Evolutionary conservation across 2,888 invertebrate genomes (phyloP), one percentile per base, ranked within the genome.

Genomic region (Sialis fuliginosa): DNA sequence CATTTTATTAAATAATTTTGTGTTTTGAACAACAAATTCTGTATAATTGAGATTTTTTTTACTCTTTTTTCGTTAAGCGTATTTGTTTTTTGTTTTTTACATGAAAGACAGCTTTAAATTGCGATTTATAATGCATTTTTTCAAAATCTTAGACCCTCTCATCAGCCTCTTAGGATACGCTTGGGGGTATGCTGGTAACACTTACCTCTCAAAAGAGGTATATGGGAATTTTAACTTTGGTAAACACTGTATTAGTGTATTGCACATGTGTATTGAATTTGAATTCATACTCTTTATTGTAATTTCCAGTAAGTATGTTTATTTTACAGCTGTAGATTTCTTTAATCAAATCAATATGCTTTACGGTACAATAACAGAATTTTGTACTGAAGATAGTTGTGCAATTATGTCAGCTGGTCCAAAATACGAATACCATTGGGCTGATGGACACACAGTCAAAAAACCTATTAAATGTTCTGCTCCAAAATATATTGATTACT

Each of bases 321-420:
- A 52, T 50, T 48, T 73, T 75, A 39, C 69, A 96, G 96, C 96
- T 60, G 96, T 98, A 52, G 98, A 98, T 70, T 98, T 98, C 68
- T 98, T 97, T 71, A 98, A 98, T 69, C 98, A 99, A 76, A 97
- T 98, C 63, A 96, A 96, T 69, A 98, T 98, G 97, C 71, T 98
- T 53, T 98, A 97, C 61, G 98, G 98, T 45, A 98, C 97, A 33
- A 92, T 98, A 59, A 96, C 96, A n/a, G 98, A 98, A 69, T 96
- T 95, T 69, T 98, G 98, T 65, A 93, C 95, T 4, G 93, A 95
- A 65, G 90, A 93, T 59, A 88, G 89, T 54, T 97, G 93, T 67
- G 84, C 89, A 7, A 93, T 97, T 56, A 97, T 99, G 97, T 95
- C 93, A 7, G 97, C 97, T 9, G 97, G 97, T 40, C 95, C 96